phyloP scores from a whole-genome alignment of 2,797 vertebrate species.

The Liasis olivaceus region DNA sequence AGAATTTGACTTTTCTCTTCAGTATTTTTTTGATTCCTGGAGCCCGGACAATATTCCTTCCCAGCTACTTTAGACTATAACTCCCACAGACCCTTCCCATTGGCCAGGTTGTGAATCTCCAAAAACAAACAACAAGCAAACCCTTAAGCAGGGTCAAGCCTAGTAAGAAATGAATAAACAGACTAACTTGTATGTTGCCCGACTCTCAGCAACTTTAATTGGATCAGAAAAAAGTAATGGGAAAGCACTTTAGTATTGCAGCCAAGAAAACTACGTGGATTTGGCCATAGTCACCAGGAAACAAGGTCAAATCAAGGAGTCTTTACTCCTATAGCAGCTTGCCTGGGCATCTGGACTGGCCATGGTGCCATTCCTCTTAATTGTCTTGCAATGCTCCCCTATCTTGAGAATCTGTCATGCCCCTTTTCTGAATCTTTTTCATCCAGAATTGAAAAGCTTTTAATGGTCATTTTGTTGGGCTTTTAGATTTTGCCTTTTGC shows the following conservation, averaged over 20 bases:
- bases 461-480: too few relatives aligned
- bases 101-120: neutral
- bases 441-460: too few relatives aligned
- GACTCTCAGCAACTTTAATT: neutral
- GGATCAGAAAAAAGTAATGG: neutral
- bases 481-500: too few relatives aligned
- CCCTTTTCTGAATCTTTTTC: too few relatives aligned
- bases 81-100: neutral
- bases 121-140: neutral
- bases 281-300: neutral
- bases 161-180: neutral
- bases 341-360: too few relatives aligned
- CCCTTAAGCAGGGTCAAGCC: neutral
- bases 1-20: neutral
- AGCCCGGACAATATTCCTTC: neutral
- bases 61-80: neutral
- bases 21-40: neutral
- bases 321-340: too few relatives aligned
- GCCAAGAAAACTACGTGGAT: neutral
- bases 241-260: neutral
- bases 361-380: too few relatives aligned
- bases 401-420: too few relatives aligned
- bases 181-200: neutral
- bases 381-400: too few relatives aligned
- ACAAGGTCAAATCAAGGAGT: too few relatives aligned